Base-by-base conservation (phyloP, 2,888 invertebrate species). In the Leptopilina drosophilae region DNA sequence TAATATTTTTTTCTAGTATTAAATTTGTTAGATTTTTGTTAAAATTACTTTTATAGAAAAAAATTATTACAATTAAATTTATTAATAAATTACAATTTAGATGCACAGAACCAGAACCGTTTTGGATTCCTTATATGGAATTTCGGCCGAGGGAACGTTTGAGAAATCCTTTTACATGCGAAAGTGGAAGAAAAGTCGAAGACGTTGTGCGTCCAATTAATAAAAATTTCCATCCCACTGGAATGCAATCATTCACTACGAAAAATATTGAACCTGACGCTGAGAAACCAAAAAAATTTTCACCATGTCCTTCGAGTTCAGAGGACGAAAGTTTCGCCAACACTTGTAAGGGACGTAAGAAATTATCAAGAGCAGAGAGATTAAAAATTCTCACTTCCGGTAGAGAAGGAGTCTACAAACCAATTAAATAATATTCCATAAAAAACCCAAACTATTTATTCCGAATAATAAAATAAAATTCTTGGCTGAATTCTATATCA, bases 71-170 rank as follows among this genome's bases (percentile, higher is more conserved):
- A 20, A 20, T 7, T 15, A 59, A 59, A 5, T 59, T n/a, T n/a
- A n/a, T n/a, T 64, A n/a, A 59, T 59, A 33, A 5, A 26, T 20
- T 73, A 4, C 3, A 11, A n/a, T 56, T 12, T 20, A 84, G 83
- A 12, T 86, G 84, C 75, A 80, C 79, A 1, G 66, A 64, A 0
- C 78, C 80, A 12, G 78, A 80, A 76, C 46, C 82, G 5, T 77
- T 78, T 56, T 64, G 67, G 62, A 26, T 83, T 4, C 86, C 85
- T 0, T 87, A 81, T 78, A 81, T 82, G 9, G 86, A 87, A 65
- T 66, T 87, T 53, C 80, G 83, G 7, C 87, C 87, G 6, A 42
- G 46, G 3, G 64, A 78, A 8, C 82, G 59, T 9, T 67, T 5
- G 0, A 82, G 73, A 49, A 79, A 77, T n/a, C 73, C 66, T 3